These are phyloP conservation scores for Larimichthys crocea DNA, from an alignment of 2,113 vertebrate species.

Conservation along the genomic window DNA sequence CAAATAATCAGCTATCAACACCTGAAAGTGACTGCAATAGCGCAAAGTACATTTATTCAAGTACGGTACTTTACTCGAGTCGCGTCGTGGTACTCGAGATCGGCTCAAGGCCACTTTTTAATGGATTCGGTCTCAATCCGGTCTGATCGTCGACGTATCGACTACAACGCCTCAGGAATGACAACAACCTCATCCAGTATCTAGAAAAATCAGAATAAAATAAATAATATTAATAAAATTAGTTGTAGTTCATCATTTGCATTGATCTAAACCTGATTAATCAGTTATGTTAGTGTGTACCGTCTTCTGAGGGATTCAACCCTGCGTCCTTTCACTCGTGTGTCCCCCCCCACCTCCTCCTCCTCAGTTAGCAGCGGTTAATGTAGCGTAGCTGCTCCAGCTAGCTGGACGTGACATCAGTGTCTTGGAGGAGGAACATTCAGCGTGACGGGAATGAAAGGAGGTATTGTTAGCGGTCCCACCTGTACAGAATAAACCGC, in stretches of 20 bases:
- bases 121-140: too few species aligned
- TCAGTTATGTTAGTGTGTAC: too few species aligned
- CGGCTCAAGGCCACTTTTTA: too few species aligned
- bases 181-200: too few species aligned
- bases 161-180: too few species aligned
- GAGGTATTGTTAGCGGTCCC: slow-evolving; percentile 68
- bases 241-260: too few species aligned
- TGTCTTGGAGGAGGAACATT: slow-evolving; percentile 46
- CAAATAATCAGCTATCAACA: neutral
- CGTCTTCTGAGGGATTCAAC: slow-evolving; percentile 5
- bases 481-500: slow-evolving; percentile 72
- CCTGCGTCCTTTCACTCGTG: neutral
- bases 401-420: slow-evolving; percentile 54
- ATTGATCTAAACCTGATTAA: too few species aligned
- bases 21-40: neutral
- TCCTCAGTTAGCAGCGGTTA: slow-evolving; percentile 28
- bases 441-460: slow-evolving; percentile 68
- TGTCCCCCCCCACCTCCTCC: neutral
- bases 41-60: neutral
- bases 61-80: neutral
- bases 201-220: too few species aligned
- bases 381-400: slow-evolving; percentile 45
- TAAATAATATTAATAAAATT: too few species aligned
- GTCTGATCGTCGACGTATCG: too few species aligned
- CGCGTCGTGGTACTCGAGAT: too few species aligned